Base-by-base conservation (phyloP, 2,888 invertebrate species). In the Plebejus melissa region DNA sequence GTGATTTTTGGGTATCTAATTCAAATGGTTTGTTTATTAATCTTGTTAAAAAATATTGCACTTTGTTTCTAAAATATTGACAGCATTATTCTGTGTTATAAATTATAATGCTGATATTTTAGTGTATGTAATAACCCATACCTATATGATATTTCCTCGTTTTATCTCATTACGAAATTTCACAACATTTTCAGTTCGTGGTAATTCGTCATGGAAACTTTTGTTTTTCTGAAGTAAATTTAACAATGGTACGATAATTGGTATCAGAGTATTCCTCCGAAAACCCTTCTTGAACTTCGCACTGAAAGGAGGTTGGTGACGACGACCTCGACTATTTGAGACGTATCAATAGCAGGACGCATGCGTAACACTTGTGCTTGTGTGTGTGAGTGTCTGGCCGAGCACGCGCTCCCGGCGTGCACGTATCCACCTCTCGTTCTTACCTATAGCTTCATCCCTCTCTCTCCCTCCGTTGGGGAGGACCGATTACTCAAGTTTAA, bases 391-490 rank as follows among this genome's bases (percentile, higher is more conserved):
- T 82, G 88, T 88, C 89, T 91, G 85, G 85, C 79, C 79, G 82
- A 87, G 83, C 93, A 92, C 91, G 93, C 90, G 87, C 85, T 79
- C 85, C 79, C 82, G 84, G 89, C 93, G 88, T 92, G 93, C 83
- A 82, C 84, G 83, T 90, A 86, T 82, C 80, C 83, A 77, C 83
- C 81, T 89, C 87, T 83, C 83, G 77, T 79, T 89, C 84, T 69
- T 74, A 76, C 79, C 76, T 54, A 83, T 90, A 86, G 82, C 80
- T 83, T 77, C 83, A 81, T 89, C 87, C 82, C 83, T 77, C 79
- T 89, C 84, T 57, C 75, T 77, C 78, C 77, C 81, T 65, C 75
- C 76, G 80, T 85, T 83, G 89, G 90, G 90, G 90, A 90, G 86
- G 85, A 86, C 87, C 84, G 85, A 85, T 85, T 83, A 83, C 83